Percentiles rank a stretch among this genome's conserved stretches.
Evolutionary conservation across 2,888 invertebrate genomes (phyloP).

Genomic region (Ennomos quercinarius): DNA sequence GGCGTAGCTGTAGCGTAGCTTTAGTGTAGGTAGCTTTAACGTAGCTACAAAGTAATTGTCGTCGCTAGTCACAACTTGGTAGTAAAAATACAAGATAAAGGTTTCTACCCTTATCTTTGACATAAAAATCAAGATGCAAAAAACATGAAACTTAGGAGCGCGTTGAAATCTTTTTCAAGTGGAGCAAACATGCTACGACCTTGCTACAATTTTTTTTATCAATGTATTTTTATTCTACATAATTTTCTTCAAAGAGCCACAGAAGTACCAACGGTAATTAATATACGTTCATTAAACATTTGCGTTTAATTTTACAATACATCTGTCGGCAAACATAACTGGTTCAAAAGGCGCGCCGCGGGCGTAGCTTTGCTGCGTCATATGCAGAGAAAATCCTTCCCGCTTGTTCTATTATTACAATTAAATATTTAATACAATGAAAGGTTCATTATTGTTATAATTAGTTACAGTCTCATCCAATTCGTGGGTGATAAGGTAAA

Average conservation of each 20-base stretch:
- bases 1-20: too few relatives aligned
- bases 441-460: not conserved
- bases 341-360: conserved; percentile 16
- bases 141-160: too few relatives aligned
- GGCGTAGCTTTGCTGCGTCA: conserved; percentile 10
- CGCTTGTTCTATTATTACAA: conserved; percentile 4
- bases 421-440: not conserved
- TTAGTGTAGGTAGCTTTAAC: too few relatives aligned
- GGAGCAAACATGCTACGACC: too few relatives aligned
- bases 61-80: too few relatives aligned
- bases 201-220: too few relatives aligned
- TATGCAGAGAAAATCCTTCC: conserved; percentile 12
- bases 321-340: conserved; percentile 12
- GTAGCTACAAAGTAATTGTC: too few relatives aligned
- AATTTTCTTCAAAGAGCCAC: not conserved
- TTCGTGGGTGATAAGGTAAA: not conserved
- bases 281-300: not conserved
- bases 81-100: too few relatives aligned
- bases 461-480: not conserved
- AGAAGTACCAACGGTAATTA: not conserved
- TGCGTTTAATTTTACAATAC: conserved; percentile 4
- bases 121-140: too few relatives aligned
- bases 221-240: not conserved
- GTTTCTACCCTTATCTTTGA: too few relatives aligned
- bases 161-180: too few relatives aligned